phyloP scores from a whole-genome alignment of 2,797 vertebrate species.

The Graptemys geographica region DNA sequence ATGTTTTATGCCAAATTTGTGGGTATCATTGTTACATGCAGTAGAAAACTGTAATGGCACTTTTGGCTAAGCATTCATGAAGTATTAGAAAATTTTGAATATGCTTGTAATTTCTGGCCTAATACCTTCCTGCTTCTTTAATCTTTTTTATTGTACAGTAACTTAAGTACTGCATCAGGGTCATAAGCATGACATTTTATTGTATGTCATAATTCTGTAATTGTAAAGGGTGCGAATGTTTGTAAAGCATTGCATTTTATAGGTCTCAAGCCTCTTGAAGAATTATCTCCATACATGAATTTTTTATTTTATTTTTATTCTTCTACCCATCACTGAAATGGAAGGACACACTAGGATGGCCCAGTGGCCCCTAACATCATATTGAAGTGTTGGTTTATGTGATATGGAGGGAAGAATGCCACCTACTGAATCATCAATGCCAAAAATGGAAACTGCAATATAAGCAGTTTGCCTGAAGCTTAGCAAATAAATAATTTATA shows the following conservation, averaged over 20 bases:
- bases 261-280: background rate
- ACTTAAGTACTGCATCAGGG: background rate
- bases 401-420: background rate
- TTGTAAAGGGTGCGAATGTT: background rate
- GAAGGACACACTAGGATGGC: background rate
- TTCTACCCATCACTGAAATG: background rate
- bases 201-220: background rate
- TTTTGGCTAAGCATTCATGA: background rate
- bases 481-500: background rate
- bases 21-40: background rate
- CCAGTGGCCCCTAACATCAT: rapidly evolving
- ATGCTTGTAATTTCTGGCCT: background rate
- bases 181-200: background rate
- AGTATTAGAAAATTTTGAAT: background rate
- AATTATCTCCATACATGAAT: background rate
- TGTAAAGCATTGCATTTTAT: background rate
- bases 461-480: background rate
- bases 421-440: background rate
- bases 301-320: background rate
- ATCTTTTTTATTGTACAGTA: background rate
- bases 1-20: background rate
- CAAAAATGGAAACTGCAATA: background rate
- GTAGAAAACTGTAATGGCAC: rapidly evolving
- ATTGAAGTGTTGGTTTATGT: background rate
- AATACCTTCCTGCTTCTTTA: background rate